Conservation (phyloP, 2,113 vertebrate genomes). For the Thryonomys swinderianus region DNA sequence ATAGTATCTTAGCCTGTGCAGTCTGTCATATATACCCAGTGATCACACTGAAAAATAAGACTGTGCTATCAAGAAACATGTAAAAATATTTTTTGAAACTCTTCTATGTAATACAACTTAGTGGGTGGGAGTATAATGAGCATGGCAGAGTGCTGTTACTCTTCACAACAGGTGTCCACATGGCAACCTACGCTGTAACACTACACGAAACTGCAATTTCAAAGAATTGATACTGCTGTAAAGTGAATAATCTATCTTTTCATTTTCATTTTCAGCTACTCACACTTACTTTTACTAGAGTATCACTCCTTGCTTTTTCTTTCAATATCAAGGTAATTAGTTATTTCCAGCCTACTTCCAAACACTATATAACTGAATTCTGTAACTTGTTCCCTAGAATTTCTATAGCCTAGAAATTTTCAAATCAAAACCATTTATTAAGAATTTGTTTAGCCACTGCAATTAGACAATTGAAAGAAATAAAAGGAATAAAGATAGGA, state of each 20-base stretch:
- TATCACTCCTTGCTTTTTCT: conserved; percentile 8
- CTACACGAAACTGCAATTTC: background rate
- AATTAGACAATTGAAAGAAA: too few relatives aligned
- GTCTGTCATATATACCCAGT: background rate
- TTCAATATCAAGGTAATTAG: conserved; percentile 23
- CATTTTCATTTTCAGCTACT: background rate
- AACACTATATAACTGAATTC: background rate
- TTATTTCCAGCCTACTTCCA: background rate
- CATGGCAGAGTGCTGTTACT: background rate
- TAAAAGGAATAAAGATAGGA: too few relatives aligned
- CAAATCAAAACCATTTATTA: background rate
- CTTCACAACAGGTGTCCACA: background rate
- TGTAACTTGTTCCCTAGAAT: background rate
- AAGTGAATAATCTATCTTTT: conserved; percentile 9
- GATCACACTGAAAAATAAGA: background rate
- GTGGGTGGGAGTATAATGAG: background rate
- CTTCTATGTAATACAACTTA: background rate
- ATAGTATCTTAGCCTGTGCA: background rate
- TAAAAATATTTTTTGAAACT: background rate
- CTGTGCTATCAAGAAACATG: background rate
- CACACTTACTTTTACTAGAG: background rate
- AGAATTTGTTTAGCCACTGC: too few relatives aligned
- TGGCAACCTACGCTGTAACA: background rate
- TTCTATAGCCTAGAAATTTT: background rate
- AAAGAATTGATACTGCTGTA: conserved; percentile 3